A percentile compares a stretch with the other conserved stretches of the same genome.
phyloP scores from a whole-genome alignment of 2,888 invertebrate genomes.

The Limenitis camilla region DNA sequence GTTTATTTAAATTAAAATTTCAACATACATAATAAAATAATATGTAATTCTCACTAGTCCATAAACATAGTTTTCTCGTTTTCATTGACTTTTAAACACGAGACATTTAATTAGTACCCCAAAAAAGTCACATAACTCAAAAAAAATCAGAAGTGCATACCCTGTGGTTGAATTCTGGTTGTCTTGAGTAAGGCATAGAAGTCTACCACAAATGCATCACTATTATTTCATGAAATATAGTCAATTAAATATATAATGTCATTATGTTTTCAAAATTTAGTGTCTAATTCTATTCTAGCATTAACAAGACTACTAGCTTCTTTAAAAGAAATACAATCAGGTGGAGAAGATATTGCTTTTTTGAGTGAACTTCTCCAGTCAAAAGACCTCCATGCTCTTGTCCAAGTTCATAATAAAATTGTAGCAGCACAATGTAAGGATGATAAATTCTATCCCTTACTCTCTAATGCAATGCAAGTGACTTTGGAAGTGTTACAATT shows the following conservation, averaged over 20 bases:
- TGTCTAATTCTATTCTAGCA: constrained; percentile 69
- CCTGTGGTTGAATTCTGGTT: too few relatives aligned
- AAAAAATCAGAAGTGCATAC: too few relatives aligned
- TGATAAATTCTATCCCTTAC: constrained; percentile 87
- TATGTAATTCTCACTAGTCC: too few relatives aligned
- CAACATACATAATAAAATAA: too few relatives aligned
- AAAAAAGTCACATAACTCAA: too few relatives aligned
- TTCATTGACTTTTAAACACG: too few relatives aligned
- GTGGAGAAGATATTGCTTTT: constrained; percentile 91
- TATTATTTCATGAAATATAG: too few relatives aligned
- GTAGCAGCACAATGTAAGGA: constrained; percentile 87
- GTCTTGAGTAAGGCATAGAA: too few relatives aligned
- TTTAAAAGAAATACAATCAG: constrained; percentile 86
- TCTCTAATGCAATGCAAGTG: constrained; percentile 89
- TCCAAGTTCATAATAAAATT: constrained; percentile 93
- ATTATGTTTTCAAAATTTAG: neutral
- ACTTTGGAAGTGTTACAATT: constrained; percentile 87
- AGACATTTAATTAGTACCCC: too few relatives aligned
- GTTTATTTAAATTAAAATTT: constrained; percentile 24
- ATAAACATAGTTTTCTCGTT: too few relatives aligned
- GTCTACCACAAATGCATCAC: too few relatives aligned
- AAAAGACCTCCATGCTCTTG: constrained; percentile 90
- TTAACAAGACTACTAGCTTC: constrained; percentile 85
- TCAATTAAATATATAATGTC: too few relatives aligned
- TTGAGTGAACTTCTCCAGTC: constrained; percentile 88